Evolutionary conservation across 92 coral and sea anemone species (phyloP).

Genomic region (Meandrina meandrites): DNA sequence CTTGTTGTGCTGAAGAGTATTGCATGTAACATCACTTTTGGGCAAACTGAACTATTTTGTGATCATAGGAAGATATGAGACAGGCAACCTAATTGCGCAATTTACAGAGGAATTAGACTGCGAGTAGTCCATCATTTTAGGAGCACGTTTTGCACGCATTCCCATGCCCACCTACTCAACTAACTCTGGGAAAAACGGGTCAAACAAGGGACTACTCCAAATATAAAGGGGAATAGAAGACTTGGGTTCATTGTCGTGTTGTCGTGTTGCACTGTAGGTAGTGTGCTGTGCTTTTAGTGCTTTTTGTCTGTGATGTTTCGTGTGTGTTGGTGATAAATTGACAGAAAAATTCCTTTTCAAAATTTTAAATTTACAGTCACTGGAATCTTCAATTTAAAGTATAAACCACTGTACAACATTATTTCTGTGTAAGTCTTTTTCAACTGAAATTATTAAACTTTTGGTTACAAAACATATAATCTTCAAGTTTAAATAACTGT

Average conservation of each 20-base stretch:
- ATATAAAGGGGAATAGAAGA: background rate
- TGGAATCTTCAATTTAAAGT: background rate
- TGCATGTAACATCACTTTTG: conserved; percentile 8
- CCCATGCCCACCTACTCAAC: too few species aligned
- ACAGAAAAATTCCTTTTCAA: background rate
- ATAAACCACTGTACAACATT: background rate
- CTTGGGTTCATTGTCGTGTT: background rate
- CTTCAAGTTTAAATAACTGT: background rate
- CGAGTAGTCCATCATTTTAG: too few species aligned
- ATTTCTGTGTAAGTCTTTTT: background rate
- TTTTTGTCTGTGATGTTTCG: conserved; percentile 27
- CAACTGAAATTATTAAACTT: background rate
- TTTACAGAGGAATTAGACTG: background rate
- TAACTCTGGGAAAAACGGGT: too few species aligned
- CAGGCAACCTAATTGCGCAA: background rate
- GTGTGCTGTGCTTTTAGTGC: conserved; percentile 11
- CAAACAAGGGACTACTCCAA: background rate
- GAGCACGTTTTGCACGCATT: too few species aligned
- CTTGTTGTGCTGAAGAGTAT: background rate
- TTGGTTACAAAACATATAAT: background rate
- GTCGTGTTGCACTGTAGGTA: background rate
- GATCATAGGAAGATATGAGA: conserved; percentile 1
- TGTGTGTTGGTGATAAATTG: conserved; percentile 10
- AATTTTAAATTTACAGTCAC: background rate
- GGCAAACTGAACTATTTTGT: background rate